phyloP scores from a whole-genome alignment of 2,113 vertebrate species.

The Tautogolabrus adspersus region DNA sequence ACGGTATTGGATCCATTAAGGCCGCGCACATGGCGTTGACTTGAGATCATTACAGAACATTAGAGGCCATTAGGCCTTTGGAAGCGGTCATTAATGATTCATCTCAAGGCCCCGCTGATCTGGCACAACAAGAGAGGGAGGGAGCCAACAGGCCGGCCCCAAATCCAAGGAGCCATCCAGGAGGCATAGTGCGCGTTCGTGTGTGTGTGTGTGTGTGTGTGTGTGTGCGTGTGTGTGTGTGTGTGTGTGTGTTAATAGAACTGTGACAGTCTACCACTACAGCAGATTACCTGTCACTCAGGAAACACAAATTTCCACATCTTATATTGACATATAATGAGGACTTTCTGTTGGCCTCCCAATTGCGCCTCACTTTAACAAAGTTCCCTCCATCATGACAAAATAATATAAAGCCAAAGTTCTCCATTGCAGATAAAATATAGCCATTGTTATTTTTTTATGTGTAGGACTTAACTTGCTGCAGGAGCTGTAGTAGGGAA shows the following conservation, averaged over 20 bases:
- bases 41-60: slow-evolving; percentile 97
- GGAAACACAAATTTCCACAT: not conserved
- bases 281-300: not conserved
- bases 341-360: not conserved
- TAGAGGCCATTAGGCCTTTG: slow-evolving; percentile 96
- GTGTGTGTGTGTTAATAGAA: not conserved
- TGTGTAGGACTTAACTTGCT: too few species aligned
- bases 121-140: slow-evolving; percentile 83
- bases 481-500: too few species aligned
- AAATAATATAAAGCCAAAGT: too few species aligned
- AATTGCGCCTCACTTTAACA: not conserved
- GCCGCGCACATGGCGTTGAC: slow-evolving; percentile 89
- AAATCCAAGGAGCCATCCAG: slow-evolving; percentile 55
- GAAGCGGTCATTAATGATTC: slow-evolving; percentile 97
- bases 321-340: too few species aligned
- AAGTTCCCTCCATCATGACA: not conserved
- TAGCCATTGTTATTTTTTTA: too few species aligned
- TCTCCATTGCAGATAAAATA: not conserved
- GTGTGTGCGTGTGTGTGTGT: not conserved
- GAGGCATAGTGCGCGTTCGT: not conserved
- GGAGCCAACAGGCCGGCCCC: slow-evolving; percentile 55
- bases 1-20: slow-evolving; percentile 92
- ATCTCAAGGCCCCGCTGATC: slow-evolving; percentile 89
- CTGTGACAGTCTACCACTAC: not conserved
- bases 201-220: slow-evolving; percentile 1